These are phyloP conservation scores for Zaprionus bogoriensis DNA, from an alignment of 2,888 invertebrate species.

Conservation along the genomic window DNA sequence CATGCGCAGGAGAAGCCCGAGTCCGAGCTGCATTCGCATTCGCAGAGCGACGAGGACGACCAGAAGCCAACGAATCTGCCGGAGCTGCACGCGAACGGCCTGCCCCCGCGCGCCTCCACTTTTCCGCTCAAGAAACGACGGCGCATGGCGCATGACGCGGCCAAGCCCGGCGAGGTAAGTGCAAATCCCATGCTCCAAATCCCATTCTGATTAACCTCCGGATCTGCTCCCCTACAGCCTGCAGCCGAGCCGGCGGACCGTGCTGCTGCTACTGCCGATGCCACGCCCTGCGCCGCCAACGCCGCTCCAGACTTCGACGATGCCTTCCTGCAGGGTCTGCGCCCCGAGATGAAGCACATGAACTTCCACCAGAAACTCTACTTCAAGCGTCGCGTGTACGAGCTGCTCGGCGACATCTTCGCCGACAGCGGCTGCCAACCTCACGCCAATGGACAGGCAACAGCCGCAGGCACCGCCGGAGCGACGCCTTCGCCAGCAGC, in stretches of 20 bases:
- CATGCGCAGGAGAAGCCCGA: conserved; percentile 48
- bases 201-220: too few species aligned
- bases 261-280: conserved; percentile 1
- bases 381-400: conserved; percentile 79
- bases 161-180: conserved; percentile 23
- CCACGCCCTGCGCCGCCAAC: not conserved
- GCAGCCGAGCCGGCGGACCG: not conserved
- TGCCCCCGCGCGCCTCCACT: conserved; percentile 15
- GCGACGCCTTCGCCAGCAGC: conserved; percentile 16
- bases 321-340: conserved; percentile 74
- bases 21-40: conserved; percentile 17
- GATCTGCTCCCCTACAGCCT: not conserved
- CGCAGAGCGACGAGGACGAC: conserved; percentile 28
- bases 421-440: conserved; percentile 3
- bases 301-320: conserved; percentile 65
- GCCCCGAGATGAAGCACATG: conserved; percentile 80
- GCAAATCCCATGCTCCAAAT: too few species aligned
- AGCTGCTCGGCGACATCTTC: conserved; percentile 77
- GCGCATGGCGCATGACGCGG: conserved; percentile 15
- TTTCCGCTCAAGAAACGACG: conserved; percentile 54
- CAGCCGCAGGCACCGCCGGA: not conserved
- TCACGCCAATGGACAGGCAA: conserved; percentile 28
- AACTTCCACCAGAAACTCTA: conserved; percentile 77
- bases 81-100: conserved; percentile 1
- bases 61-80: conserved; percentile 3